Percentiles rank a stretch among this genome's conserved stretches.
These are phyloP conservation scores for Rhagonycha lutea DNA, from an alignment of 2,888 invertebrate genomes.

Conservation along the genomic window DNA sequence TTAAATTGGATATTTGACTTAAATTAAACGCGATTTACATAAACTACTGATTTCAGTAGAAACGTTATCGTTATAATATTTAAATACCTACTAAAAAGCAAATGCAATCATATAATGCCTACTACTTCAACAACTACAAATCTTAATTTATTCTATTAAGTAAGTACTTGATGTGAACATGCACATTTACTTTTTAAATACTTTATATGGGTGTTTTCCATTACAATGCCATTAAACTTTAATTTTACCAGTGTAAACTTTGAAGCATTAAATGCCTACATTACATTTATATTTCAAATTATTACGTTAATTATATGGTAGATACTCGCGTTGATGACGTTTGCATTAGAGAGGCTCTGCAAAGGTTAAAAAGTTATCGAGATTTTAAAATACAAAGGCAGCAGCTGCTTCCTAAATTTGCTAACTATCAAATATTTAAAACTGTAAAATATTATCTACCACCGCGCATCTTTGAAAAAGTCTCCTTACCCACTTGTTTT, in stretches of 20 bases:
- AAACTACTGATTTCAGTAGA: neutral
- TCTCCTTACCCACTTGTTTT: no score
- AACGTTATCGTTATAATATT: neutral
- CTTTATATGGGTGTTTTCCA: conserved; percentile 7
- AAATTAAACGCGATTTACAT: neutral
- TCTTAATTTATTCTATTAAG: conserved; percentile 4
- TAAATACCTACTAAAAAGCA: neutral
- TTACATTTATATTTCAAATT: neutral
- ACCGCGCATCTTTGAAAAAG: no score
- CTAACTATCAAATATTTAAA: neutral
- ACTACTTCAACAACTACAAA: conserved; percentile 1
- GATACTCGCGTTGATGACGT: neutral
- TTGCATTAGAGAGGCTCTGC: neutral
- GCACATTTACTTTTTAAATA: conserved; percentile 4
- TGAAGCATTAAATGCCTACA: neutral
- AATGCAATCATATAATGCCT: neutral
- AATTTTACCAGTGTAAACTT: neutral
- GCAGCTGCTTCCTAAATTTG: neutral
- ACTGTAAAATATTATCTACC: neutral
- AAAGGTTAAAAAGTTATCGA: neutral
- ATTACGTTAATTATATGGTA: neutral
- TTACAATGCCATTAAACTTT: conserved; percentile 8
- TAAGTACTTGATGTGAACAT: neutral
- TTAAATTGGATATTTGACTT: neutral
- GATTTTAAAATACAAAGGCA: neutral